Conservation (phyloP, 1,140 invertebrate species). For the Brachionus rubens region DNA sequence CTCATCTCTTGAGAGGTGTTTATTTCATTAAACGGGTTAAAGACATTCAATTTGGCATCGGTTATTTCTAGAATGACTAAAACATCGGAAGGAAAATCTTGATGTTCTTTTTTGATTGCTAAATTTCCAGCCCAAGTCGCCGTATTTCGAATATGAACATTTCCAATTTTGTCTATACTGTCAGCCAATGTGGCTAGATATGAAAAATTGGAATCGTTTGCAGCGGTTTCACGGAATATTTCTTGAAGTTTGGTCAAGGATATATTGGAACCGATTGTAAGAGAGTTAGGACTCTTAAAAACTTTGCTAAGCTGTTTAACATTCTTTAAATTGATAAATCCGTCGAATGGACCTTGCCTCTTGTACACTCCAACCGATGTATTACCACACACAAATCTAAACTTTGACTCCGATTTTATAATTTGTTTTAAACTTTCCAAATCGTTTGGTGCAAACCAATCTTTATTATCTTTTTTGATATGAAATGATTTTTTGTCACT, state of each 20-base stretch:
- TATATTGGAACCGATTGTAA: constrained; percentile 1
- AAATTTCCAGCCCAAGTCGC: constrained; percentile 72
- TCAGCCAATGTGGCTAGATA: constrained; percentile 23
- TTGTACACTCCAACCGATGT: constrained; percentile 41
- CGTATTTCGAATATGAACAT: constrained; percentile 20
- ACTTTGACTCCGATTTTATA: not conserved
- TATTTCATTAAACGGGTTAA: not conserved
- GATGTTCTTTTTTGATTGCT: constrained; percentile 70
- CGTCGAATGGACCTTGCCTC: not conserved
- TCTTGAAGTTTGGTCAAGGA: not conserved
- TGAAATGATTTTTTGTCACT: not conserved
- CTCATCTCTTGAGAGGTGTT: not conserved
- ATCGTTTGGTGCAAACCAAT: not conserved
- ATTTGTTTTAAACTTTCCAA: not conserved
- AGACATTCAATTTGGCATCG: not conserved
- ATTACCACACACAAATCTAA: constrained; percentile 23
- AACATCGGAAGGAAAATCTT: constrained; percentile 68
- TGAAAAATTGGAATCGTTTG: not conserved
- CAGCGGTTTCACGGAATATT: not conserved
- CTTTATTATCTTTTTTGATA: not conserved
- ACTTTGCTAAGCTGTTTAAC: not conserved
- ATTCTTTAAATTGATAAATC: constrained; percentile 7
- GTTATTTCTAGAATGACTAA: constrained; percentile 5
- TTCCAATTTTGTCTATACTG: constrained; percentile 10
- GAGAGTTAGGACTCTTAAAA: not conserved